Evolutionary conservation across 2,888 invertebrate genomes (phyloP).

Genomic region (Drosophila paranaensis): DNA sequence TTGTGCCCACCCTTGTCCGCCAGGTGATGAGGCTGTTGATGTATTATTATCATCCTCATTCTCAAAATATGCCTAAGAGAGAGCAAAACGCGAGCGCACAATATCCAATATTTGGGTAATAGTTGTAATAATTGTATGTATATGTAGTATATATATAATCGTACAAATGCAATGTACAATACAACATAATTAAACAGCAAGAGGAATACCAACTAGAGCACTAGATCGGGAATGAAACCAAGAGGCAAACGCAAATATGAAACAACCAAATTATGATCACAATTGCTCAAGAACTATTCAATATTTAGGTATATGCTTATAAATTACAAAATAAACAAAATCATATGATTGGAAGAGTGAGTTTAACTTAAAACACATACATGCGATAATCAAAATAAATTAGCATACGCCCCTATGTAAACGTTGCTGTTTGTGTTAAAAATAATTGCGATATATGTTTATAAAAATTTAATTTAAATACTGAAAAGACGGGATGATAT

Average conservation of each 20-base stretch:
- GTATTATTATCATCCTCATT: constrained; percentile 84
- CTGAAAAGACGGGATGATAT: not conserved
- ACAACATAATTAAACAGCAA: constrained; percentile 34
- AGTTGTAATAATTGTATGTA: constrained; percentile 52
- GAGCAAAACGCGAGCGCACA: constrained; percentile 75
- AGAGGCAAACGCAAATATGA: constrained; percentile 2
- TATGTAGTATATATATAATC: constrained; percentile 36
- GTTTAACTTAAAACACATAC: constrained; percentile 2
- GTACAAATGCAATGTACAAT: constrained; percentile 33
- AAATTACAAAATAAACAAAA: not conserved
- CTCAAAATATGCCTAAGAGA: constrained; percentile 84
- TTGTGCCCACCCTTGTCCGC: constrained; percentile 89
- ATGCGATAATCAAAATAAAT: constrained; percentile 10
- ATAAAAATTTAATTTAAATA: not conserved
- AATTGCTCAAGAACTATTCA: not conserved
- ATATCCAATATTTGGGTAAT: constrained; percentile 62
- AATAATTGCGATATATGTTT: not conserved
- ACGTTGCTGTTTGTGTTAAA: not conserved
- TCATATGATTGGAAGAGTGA: not conserved
- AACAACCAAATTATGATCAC: not conserved
- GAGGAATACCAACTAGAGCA: constrained; percentile 38
- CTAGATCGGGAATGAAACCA: constrained; percentile 50
- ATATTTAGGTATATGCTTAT: not conserved
- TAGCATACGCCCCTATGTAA: constrained; percentile 14
- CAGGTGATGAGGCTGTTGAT: constrained; percentile 85